A percentile compares a stretch with the other conserved stretches of the same genome.
These are phyloP conservation scores for Drosophila rhopaloa DNA, from an alignment of 1,140 invertebrate species.

Conservation along the genomic window DNA sequence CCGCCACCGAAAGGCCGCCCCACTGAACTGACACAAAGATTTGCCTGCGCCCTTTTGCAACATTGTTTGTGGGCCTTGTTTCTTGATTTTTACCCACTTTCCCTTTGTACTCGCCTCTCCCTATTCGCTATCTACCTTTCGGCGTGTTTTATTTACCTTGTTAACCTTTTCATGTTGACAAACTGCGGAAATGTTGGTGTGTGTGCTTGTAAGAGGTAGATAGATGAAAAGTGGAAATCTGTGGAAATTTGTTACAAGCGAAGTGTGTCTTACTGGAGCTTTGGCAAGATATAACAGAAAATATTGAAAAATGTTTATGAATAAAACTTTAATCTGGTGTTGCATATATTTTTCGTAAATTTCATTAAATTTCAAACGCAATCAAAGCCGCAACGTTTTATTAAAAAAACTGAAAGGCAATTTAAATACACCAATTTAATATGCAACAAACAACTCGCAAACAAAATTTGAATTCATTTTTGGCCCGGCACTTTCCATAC, in stretches of 20 bases:
- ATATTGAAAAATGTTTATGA: conserved; percentile 23
- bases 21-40: conserved; percentile 30
- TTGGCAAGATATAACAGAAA: conserved; percentile 24
- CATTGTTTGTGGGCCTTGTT: conserved; percentile 65
- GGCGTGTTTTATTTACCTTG: conserved; percentile 74
- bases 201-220: conserved; percentile 13
- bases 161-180: conserved; percentile 78
- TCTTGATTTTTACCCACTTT: conserved; percentile 41
- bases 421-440: conserved; percentile 54
- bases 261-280: conserved; percentile 45
- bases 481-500: background rate
- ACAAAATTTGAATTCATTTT: conserved; percentile 56
- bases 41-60: conserved; percentile 45
- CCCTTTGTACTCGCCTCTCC: conserved; percentile 32
- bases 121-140: conserved; percentile 40
- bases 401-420: conserved; percentile 42
- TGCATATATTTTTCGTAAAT: conserved; percentile 8
- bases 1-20: background rate
- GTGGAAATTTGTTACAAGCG: conserved; percentile 62
- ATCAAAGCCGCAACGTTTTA: conserved; percentile 33
- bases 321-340: conserved; percentile 16
- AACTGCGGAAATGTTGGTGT: conserved; percentile 50
- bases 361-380: conserved; percentile 26
- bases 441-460: conserved; percentile 36
- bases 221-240: conserved; percentile 71